Base-by-base conservation (phyloP, 2,888 invertebrate species). In the Acrocera orbiculus region DNA sequence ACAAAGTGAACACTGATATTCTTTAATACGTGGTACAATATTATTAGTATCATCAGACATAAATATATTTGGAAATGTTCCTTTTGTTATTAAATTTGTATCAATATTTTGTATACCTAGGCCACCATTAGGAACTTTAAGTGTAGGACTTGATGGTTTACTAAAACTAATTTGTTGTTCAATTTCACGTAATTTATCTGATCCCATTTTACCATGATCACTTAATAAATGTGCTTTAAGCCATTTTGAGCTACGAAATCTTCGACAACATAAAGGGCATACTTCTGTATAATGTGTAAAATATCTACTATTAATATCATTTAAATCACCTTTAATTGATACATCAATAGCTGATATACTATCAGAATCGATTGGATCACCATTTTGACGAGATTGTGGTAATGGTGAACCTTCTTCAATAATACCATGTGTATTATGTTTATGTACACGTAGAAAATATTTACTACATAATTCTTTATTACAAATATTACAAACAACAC, bases 401-500 rank as follows among this genome's bases (percentile, higher is more conserved):
- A 60, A 28, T 1, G 71, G 71, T 4, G 71, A 67, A 0, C 78
- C 78, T 36, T 86, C 87, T 42, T 89, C 87, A 10, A 83, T 77
- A 39, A 98, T 89, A 13, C 95, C 95, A 57, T 98, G 98, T 20
- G 90, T 90, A 59, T 95, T 95, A 54, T 90, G 89, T 55, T 95
- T 95, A 65, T 98, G 98, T 15, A 93, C 93, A 42, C 92, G 76
- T 38, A 98, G 66, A 54, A 95, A 95, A 56, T 96, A 93, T 57
- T 96, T 95, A 62, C 92, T 93, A 66, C 95, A 95, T 34, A 98
- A 67, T 62, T 96, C 93, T 59, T 93, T 93, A 64, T 93, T 89
- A 61, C 98, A 98, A 44, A 98, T 87, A 60, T 93, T 92, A 61
- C 93, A 93, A 29, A 90, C 82, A 6, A 89, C 90, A 15, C 90